Base-by-base conservation (phyloP, 1,140 invertebrate genomes). In the Spodoptera frugiperda region DNA sequence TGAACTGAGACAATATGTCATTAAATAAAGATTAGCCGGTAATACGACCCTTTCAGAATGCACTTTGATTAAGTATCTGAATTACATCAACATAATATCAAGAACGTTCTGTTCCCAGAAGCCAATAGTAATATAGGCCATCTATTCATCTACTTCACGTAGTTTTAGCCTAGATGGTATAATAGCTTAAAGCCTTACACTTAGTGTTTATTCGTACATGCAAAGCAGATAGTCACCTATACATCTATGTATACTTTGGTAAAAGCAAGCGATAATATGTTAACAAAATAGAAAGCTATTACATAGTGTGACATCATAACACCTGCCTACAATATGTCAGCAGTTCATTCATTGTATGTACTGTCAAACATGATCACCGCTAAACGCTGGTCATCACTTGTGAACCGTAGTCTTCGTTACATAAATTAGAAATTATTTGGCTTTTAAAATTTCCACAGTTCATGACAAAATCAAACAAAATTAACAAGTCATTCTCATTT, bases 321-420 rank as follows among this genome's bases (percentile, higher is more conserved):
- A 53, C 49, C 25, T 54, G 8, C 12, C 30, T 55, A 55, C 15
- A 21, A 17, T 71, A 19, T 54, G 17, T 25, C 63, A 49, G 14
- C 11, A 12, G 44, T 15, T 30, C 67, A 78, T 15, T 30, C 67
- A 78, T 72, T 55, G 57, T 33, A 57, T 19, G 46, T 72, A 51
- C 77, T 57, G 78, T 80, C 55, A 77, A 77, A 80, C 59, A 82
- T 82, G 78, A 78, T 77, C 67, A 76, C 12, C n/a, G 68, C n/a
- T 80, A 79, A 79, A 63, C 15, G 53, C 33, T 61, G 19, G 71
- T 73, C 71, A 73, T 73, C 71, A 73, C 61, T 39, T 44, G 53
- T 54, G 25, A 44, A 54, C 54, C n/a, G 53, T 39, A 70, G 67
- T 65, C 73, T 61, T 77, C 46, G 57, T 65, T 78, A 48, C 70